Evolutionary conservation across 2,113 vertebrate species (phyloP).

Genomic region (Elaphurus davidianus): DNA sequence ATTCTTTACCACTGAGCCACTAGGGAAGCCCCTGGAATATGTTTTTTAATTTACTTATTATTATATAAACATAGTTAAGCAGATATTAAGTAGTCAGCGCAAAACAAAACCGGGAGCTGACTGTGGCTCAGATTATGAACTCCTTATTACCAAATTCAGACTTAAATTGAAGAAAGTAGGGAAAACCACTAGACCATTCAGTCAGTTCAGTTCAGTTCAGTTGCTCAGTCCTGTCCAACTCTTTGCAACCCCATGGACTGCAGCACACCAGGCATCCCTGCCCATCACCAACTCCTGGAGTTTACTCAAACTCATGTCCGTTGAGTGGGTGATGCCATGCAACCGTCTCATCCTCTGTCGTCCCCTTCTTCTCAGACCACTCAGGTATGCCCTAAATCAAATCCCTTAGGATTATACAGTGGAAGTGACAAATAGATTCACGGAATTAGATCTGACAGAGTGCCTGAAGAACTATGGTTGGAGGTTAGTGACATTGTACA

Average conservation of each 20-base stretch:
- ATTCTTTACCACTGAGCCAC: not conserved
- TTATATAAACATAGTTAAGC: not conserved
- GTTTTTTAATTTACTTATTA: not conserved
- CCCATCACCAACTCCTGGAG: not conserved
- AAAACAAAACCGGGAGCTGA: not conserved
- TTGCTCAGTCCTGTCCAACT: not conserved
- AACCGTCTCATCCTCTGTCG: not conserved
- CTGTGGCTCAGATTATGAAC: not conserved
- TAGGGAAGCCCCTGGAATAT: not conserved
- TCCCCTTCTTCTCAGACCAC: not conserved
- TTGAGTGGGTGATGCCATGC: not conserved
- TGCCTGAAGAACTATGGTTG: not conserved
- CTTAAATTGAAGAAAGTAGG: not conserved
- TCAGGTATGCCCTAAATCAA: not conserved
- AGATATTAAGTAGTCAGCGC: not conserved
- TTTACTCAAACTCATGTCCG: not conserved
- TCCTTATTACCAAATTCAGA: not conserved
- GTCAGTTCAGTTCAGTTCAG: not conserved
- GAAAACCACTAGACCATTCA: not conserved
- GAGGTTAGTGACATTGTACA: not conserved
- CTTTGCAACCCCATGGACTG: not conserved
- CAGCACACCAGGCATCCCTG: not conserved
- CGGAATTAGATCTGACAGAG: not conserved
- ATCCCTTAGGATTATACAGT: not conserved
- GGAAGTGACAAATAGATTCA: not conserved